Evolutionary conservation across 2,888 invertebrate species (phyloP).

Genomic region (Stratiomys singularior): DNA sequence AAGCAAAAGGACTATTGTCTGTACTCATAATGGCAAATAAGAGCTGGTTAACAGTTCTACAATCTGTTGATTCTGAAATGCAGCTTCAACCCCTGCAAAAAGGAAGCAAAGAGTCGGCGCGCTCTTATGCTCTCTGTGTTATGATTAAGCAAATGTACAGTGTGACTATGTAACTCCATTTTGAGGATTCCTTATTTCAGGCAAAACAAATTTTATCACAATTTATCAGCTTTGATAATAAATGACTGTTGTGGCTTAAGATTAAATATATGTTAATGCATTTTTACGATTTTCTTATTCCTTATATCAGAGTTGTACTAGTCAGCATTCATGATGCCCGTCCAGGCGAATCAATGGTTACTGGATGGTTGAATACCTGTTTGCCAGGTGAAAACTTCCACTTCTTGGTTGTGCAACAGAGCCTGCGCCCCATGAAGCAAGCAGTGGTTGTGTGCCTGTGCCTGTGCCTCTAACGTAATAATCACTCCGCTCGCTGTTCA

Average conservation of each 20-base stretch:
- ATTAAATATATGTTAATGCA: background rate
- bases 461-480: background rate
- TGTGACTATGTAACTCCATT: background rate
- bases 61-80: conserved; percentile 37
- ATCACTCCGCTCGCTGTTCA: conserved; percentile 2
- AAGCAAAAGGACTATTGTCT: too few relatives aligned
- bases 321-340: background rate
- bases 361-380: conserved; percentile 41
- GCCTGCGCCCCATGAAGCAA: conserved; percentile 33
- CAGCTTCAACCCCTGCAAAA: background rate
- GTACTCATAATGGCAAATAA: background rate
- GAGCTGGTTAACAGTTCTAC: background rate
- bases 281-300: too few relatives aligned
- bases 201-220: background rate
- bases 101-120: conserved; percentile 9
- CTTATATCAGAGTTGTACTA: background rate
- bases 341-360: background rate
- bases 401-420: background rate
- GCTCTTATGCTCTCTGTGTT: background rate
- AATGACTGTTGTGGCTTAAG: too few relatives aligned
- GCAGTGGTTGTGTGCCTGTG: background rate
- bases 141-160: background rate
- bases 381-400: conserved; percentile 38
- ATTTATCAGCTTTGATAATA: background rate
- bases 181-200: too few relatives aligned